These are phyloP conservation scores for Catalaphyllia jardinei DNA, from an alignment of 64 coral and sea anemone genomes.

Conservation along the genomic window DNA sequence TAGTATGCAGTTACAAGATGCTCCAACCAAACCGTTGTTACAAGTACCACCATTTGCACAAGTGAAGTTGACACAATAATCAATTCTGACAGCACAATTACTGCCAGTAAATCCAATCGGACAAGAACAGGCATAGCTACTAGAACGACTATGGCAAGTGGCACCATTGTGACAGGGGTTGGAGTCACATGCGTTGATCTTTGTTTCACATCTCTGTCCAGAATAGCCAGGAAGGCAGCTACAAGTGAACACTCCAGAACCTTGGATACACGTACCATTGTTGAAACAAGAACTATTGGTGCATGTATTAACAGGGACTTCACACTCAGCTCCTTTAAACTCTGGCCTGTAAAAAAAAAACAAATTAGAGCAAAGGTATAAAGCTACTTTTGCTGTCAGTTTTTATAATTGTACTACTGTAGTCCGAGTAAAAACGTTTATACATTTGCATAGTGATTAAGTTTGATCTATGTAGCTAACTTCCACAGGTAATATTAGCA, in stretches of 20 bases:
- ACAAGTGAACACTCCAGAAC: slow-evolving; percentile 70
- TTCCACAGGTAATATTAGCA: not conserved
- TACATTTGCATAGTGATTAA: no score
- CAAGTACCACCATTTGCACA: slow-evolving; percentile 91
- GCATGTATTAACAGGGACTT: slow-evolving; percentile 68
- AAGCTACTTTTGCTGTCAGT: not conserved
- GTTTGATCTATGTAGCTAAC: not conserved
- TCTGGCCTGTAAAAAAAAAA: slow-evolving; percentile 62
- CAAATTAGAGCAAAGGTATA: not conserved
- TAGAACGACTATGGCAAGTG: slow-evolving; percentile 49
- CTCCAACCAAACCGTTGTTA: slow-evolving; percentile 46
- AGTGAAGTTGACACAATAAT: slow-evolving; percentile 64
- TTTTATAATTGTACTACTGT: no score
- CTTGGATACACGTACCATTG: slow-evolving; percentile 86
- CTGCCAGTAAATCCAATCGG: slow-evolving; percentile 57
- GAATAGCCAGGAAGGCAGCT: slow-evolving; percentile 76
- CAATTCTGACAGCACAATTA: slow-evolving; percentile 58
- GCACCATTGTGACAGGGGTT: slow-evolving; percentile 74
- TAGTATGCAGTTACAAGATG: slow-evolving; percentile 61
- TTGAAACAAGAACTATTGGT: slow-evolving; percentile 65
- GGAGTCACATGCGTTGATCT: slow-evolving; percentile 80
- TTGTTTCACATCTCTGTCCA: slow-evolving; percentile 76
- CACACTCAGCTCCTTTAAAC: slow-evolving; percentile 82
- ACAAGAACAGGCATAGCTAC: slow-evolving; percentile 64
- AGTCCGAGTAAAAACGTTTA: no score